Evolutionary conservation across 2,797 vertebrate genomes (phyloP), one percentile per base, ranked within the genome.

Genomic region (Eospalax fontanierii): DNA sequence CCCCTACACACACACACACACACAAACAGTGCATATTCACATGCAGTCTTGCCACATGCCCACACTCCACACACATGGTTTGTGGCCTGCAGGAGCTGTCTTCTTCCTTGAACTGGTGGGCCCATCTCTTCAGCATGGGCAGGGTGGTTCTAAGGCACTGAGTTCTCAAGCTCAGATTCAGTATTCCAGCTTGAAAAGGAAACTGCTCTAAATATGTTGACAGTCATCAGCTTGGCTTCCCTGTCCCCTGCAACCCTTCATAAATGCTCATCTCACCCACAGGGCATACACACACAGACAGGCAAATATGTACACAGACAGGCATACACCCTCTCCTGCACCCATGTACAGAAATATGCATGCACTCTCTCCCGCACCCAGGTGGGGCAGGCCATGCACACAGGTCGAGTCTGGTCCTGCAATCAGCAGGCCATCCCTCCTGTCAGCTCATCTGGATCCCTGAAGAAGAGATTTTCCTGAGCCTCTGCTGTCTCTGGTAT

Each of bases 121-220:
- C 24, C 73, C 3, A 0, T 9, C 35, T 71, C 68, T 24, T 35
- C 28, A 0, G 7, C 35, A 12, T 1, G 26, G 33, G 19, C 5
- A 22, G 43, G 80, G 6, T 2, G 5, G 68, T 63, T 33, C 16
- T 28, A 19, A 22, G 33, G 35, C 6, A 4, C 54, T 22, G 38
- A n/a, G 16, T 4, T 28, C 66, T 19, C 6, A 54, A 74, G 3
- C 28, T 46, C 57, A 40, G 80, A 21, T 11, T 50, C 24, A 15
- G 21, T 11, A 46, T 35, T 57, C 74, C 80, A 76, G 43, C 46
- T 9, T 21, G 2, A 63, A 24, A 0, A 4, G 38, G 71, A 33
- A 50, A 16, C 22, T 0, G 0, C 12, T 18, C 12, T 1, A 30
- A 18, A 33, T 8, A 2, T 14, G 16, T 0, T 0, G 18, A 2